Evolutionary conservation across 1,140 invertebrate genomes (phyloP).

Genomic region (Pantala flavescens): DNA sequence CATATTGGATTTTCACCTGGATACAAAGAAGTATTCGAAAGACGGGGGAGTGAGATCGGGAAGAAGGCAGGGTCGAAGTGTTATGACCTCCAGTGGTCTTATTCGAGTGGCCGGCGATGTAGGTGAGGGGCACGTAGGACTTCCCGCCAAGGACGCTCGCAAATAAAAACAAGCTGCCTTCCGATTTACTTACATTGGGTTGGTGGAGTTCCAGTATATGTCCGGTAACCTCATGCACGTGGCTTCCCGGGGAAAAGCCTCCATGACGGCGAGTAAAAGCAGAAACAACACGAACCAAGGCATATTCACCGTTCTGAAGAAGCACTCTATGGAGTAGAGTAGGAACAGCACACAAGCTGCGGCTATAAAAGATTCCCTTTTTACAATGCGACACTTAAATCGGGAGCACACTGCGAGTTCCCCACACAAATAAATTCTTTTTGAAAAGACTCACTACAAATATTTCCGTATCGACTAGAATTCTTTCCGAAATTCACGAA

Average conservation of each 20-base stretch:
- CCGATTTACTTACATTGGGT: conserved; percentile 40
- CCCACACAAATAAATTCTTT: not conserved
- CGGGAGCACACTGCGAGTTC: not conserved
- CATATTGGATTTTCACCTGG: conserved; percentile 14
- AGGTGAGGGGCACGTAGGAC: conserved; percentile 12
- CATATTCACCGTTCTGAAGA: conserved; percentile 30
- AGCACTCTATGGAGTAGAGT: not conserved
- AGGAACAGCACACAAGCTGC: not conserved
- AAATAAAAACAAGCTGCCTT: conserved; percentile 31
- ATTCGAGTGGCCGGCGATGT: too few relatives aligned
- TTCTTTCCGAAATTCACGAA: too few relatives aligned
- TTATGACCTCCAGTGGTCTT: too few relatives aligned
- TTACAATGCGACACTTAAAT: not conserved
- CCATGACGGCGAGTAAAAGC: conserved; percentile 41
- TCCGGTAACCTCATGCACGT: conserved; percentile 42
- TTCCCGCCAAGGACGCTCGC: conserved; percentile 29
- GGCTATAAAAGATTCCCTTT: too few relatives aligned
- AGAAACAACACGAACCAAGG: conserved; percentile 43
- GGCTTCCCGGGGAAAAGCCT: conserved; percentile 42
- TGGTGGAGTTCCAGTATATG: conserved; percentile 49
- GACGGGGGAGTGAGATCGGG: not conserved
- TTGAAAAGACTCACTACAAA: too few relatives aligned
- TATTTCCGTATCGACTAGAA: too few relatives aligned
- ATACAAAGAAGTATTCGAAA: conserved; percentile 13
- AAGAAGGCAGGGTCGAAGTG: conserved; percentile 1